Evolutionary conservation across 2,888 invertebrate genomes (phyloP), one percentile per base, ranked within the genome.

Genomic region (Petrolisthes manimaculis): DNA sequence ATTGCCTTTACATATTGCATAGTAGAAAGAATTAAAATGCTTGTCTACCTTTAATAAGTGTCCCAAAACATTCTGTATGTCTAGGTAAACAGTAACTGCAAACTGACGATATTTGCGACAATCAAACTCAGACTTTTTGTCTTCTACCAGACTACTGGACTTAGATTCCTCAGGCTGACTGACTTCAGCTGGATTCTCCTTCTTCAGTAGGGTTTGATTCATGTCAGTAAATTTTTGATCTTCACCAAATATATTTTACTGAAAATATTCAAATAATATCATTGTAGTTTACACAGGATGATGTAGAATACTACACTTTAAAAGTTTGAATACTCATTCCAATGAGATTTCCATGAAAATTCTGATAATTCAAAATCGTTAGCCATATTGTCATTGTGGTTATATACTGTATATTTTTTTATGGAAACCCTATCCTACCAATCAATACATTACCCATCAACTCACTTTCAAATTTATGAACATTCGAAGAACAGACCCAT

Each of bases 241-340:
- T 93, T 98, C 98, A 0, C 99, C 99, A 93, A 99, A 98, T 91
- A 99, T 97, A 92, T 99, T 99, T 94, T 99, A 99, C 94, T 96
- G 92, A 4, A 85, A 69, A 84, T 84, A 67, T 82, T 56, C 4
- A 18, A 61, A 61, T 61, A 61, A 61, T 61, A 61, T 61, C 1
- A 61, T 61, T 61, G 12, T 18, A 61, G 18, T 61, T 61, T 61
- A 2, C 18, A 61, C 61, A 61, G 61, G 18, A 61, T 61, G 18
- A 61, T 61, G 18, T 61, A 61, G 18, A 61, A 61, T 18, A 12
- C 12, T 9, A 12, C 9, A 61, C 61, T 61, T 9, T 3, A 61
- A 18, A 61, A 2, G 61, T 61, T 61, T 9, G 61, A 18, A 37
- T 37, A 37, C 37, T 37, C 37, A 37, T 37, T 37, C 37, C 37